Evolutionary conservation across 2,113 vertebrate species (phyloP), one percentile per base, ranked within the genome.

Genomic region (Channa argus): DNA sequence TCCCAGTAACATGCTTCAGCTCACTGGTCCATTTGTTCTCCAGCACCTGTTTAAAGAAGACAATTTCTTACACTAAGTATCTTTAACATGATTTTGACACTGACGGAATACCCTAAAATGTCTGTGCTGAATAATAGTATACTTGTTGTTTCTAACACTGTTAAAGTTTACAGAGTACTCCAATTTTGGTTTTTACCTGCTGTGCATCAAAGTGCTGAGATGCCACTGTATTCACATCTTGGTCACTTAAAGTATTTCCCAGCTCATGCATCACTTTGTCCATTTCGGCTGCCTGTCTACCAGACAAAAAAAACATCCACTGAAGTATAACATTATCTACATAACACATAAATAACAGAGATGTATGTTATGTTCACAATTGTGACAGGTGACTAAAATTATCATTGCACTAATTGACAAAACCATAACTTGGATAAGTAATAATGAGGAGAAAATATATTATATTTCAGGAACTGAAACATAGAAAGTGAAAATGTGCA

Each of bases 21-120:
- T 99, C 98, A 90, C 91, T 98, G 63, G 94, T 94, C 97, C 97
- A 99, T 73, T 97, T 99, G 89, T 96, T 98, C 87, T 99, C 98
- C 87, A 99, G 85, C 51, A 95, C 96, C 98, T 99, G 89, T 59
- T 56, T 8, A 82, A 24, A 10, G 13, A 49, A 14, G 74, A 1
- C 0, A 70, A 41, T 3, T 2, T 33, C 47, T 73, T 51, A 76
- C 37, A 61, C 15, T 14, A 6, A 51, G 39, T 10, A 3, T 39
- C 34, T 12, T 59, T 5, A 53, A 37, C 4, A 13, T 24, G 33
- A 67, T 8, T 37, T 5, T 33, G 9, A 47, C 13, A 12, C 8
- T 24, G 24, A 24, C 24, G 24, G 24, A 24, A 24, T 24, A 24
- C 24, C 24, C 24, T 24, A 24, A 24, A 24, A 24, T 24, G 24